A percentile compares a stretch with the other conserved stretches of the same genome.
Evolutionary conservation across 1,140 invertebrate genomes (phyloP).

Genomic region (Trialeurodes vaporariorum): DNA sequence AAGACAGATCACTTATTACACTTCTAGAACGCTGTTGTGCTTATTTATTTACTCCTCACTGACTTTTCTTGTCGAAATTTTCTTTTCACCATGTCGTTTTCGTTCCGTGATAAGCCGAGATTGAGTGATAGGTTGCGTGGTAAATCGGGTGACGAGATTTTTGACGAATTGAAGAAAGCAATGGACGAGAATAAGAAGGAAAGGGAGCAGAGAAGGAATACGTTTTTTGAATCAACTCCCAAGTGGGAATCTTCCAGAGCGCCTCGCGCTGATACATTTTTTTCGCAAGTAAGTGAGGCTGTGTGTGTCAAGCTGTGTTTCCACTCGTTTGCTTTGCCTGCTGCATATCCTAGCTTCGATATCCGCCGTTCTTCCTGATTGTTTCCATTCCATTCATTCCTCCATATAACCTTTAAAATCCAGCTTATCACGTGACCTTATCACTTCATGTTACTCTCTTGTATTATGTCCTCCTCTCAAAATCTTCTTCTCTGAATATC

Average conservation of each 20-base stretch:
- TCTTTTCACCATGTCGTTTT: not conserved
- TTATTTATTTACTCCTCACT: not conserved
- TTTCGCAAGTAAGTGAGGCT: not conserved
- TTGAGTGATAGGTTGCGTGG: slow-evolving; percentile 22
- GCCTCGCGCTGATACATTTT: not conserved
- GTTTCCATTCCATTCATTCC: too few species aligned
- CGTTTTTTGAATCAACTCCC: not conserved
- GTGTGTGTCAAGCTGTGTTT: too few species aligned
- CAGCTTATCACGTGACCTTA: too few species aligned
- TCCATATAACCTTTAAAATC: too few species aligned
- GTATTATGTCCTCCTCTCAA: too few species aligned
- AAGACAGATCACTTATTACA: not conserved
- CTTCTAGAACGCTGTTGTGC: not conserved
- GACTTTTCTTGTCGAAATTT: not conserved
- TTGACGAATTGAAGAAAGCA: slow-evolving; percentile 21
- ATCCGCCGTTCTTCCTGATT: too few species aligned
- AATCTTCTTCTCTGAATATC: too few species aligned
- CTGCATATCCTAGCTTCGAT: too few species aligned
- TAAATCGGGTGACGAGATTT: slow-evolving; percentile 22
- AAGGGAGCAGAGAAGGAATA: not conserved
- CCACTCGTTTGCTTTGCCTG: too few species aligned
- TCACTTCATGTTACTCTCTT: too few species aligned
- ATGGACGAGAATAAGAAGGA: slow-evolving; percentile 20
- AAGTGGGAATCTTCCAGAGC: not conserved
- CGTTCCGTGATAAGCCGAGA: slow-evolving; percentile 22